Conservation (phyloP, 2,113 vertebrate species). For the Mystacornis crossleyi region DNA sequence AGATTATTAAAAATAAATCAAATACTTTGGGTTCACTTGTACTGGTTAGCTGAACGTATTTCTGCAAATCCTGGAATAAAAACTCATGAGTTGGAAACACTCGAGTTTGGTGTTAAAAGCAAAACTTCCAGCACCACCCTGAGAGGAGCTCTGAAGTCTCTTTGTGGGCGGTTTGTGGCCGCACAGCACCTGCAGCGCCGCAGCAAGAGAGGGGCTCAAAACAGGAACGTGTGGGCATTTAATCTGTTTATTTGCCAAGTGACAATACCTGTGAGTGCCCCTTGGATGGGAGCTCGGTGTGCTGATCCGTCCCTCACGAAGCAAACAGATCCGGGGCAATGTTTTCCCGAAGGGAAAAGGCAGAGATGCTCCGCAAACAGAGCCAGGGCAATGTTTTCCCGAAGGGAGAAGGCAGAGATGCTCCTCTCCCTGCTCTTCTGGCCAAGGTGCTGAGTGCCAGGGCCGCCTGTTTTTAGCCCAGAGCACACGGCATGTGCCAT, state of each 20-base stretch:
- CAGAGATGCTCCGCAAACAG: neutral
- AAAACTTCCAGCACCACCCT: neutral
- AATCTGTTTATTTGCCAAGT: neutral
- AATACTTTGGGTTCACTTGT: neutral
- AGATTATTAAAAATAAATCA: slow-evolving; percentile 46
- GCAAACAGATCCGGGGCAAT: neutral
- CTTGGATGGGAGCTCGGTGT: neutral
- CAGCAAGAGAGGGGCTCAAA: neutral
- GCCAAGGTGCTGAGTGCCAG: neutral
- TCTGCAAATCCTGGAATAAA: neutral
- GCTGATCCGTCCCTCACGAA: neutral
- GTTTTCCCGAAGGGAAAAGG: neutral
- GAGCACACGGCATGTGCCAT: neutral
- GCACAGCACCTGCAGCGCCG: neutral
- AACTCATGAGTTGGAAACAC: neutral
- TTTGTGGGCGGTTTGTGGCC: neutral
- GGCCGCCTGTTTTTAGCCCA: neutral
- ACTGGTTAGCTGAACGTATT: neutral
- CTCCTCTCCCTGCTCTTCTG: neutral
- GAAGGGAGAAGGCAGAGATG: neutral
- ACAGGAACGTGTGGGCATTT: neutral
- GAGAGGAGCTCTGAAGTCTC: neutral
- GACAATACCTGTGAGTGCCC: neutral
- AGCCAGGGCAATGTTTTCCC: fast-evolving
- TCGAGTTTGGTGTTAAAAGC: neutral